A percentile compares a stretch with the other conserved stretches of the same genome.
Conservation (phyloP, 2,888 invertebrate genomes). For the Notodonta ziczac region DNA sequence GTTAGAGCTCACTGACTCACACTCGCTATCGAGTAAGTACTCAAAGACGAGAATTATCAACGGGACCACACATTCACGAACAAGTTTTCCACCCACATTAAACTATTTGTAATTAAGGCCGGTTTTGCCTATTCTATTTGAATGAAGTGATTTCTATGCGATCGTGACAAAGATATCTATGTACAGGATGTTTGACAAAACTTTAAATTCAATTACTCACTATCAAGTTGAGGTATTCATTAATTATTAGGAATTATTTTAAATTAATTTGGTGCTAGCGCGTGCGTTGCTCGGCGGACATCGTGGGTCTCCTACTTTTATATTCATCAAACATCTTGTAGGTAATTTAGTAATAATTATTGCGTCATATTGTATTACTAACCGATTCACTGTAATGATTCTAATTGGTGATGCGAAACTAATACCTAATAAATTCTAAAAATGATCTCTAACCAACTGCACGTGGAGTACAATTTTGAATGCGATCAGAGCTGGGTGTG, state of each 20-base stretch:
- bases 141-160: slow-evolving; percentile 64
- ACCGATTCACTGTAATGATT: slow-evolving; percentile 57
- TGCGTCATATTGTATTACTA: slow-evolving; percentile 52
- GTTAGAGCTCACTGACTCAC: slow-evolving; percentile 21
- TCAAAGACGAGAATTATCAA: slow-evolving; percentile 29
- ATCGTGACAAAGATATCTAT: slow-evolving; percentile 56
- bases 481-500: slow-evolving; percentile 12
- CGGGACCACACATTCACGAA: slow-evolving; percentile 48
- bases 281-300: slow-evolving; percentile 39
- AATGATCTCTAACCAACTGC: slow-evolving; percentile 66
- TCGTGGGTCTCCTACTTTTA: slow-evolving; percentile 26
- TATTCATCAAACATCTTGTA: slow-evolving; percentile 77
- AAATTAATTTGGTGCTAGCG: slow-evolving; percentile 44
- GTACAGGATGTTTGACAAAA: slow-evolving; percentile 78
- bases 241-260: slow-evolving; percentile 45
- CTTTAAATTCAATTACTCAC: slow-evolving; percentile 49
- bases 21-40: slow-evolving; percentile 27
- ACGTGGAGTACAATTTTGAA: slow-evolving; percentile 26
- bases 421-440: slow-evolving; percentile 78
- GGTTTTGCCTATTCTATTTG: slow-evolving; percentile 79
- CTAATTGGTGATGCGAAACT: slow-evolving; percentile 74
- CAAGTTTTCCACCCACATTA: slow-evolving; percentile 51
- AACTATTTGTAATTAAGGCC: slow-evolving; percentile 74
- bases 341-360: slow-evolving; percentile 54
- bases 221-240: slow-evolving; percentile 62